Percentiles rank a stretch among this genome's conserved stretches.
These are phyloP conservation scores for Melipona beecheii DNA, from an alignment of 2,888 invertebrate species.

Conservation along the genomic window DNA sequence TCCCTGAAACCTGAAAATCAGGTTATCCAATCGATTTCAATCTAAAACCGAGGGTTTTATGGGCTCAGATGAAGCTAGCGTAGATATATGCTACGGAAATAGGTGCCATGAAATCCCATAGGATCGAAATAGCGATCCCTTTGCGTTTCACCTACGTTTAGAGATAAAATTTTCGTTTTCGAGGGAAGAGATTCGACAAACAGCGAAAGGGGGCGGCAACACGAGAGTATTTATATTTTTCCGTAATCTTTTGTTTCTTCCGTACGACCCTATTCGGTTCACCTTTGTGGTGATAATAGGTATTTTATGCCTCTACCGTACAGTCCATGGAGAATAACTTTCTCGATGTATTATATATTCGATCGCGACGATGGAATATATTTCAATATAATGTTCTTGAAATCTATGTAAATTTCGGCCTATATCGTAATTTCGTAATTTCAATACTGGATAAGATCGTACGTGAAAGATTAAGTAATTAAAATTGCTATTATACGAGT, in stretches of 20 bases:
- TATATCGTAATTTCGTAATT: not conserved
- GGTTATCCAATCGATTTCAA: constrained; percentile 66
- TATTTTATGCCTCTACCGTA: not conserved
- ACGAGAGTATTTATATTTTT: constrained; percentile 50
- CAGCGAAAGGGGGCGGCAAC: constrained; percentile 25
- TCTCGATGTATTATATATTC: not conserved
- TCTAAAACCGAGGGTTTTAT: constrained; percentile 72
- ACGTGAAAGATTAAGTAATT: not conserved
- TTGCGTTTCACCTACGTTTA: constrained; percentile 35
- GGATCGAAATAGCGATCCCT: constrained; percentile 35
- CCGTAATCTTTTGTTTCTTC: constrained; percentile 22
- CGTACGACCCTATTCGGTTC: constrained; percentile 25
- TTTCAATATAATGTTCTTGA: not conserved
- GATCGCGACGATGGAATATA: not conserved
- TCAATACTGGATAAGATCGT: too few species aligned
- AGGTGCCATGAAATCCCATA: constrained; percentile 67
- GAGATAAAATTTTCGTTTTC: constrained; percentile 52
- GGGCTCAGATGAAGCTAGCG: constrained; percentile 48
- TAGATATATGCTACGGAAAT: constrained; percentile 32
- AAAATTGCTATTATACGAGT: not conserved
- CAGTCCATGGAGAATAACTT: not conserved
- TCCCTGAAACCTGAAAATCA: constrained; percentile 48
- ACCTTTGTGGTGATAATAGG: not conserved
- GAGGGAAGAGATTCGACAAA: constrained; percentile 17
- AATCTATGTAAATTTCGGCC: not conserved